These are phyloP conservation scores for Nomada fucata DNA, from an alignment of 2,888 invertebrate genomes.

Conservation along the genomic window DNA sequence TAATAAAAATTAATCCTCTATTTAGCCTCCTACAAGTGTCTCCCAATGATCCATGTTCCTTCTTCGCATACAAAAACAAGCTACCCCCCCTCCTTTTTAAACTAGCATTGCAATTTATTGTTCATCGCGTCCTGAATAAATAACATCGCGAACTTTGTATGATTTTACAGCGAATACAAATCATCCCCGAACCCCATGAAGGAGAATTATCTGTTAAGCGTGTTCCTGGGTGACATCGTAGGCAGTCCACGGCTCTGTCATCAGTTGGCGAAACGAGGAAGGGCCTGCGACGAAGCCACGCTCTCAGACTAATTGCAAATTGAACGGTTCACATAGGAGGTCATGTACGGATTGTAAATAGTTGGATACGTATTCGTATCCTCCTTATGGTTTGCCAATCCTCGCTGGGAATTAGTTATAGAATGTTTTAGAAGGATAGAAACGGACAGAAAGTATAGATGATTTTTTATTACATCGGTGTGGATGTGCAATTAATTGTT, in stretches of 20 bases:
- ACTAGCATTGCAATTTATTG: neutral
- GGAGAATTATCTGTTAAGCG: constrained; percentile 93
- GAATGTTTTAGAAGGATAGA: neutral
- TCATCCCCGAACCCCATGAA: constrained; percentile 88
- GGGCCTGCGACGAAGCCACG: constrained; percentile 84
- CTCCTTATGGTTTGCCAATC: constrained; percentile 33
- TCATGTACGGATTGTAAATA: constrained; percentile 61
- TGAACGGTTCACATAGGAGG: constrained; percentile 23
- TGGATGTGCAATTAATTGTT: constrained; percentile 38
- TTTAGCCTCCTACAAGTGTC: neutral
- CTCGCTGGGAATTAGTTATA: constrained; percentile 7
- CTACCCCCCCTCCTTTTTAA: constrained; percentile 12
- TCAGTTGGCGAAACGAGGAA: constrained; percentile 90
- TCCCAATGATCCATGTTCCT: neutral
- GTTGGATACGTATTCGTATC: constrained; percentile 36
- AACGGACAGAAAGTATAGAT: neutral
- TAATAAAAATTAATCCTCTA: no score
- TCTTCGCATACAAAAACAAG: neutral
- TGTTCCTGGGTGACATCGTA: constrained; percentile 94
- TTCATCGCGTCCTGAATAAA: neutral
- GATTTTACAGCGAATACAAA: constrained; percentile 89
- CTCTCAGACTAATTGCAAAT: constrained; percentile 60
- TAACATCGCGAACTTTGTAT: constrained; percentile 9
- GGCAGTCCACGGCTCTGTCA: constrained; percentile 92
- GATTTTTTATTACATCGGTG: neutral